Base-by-base conservation (phyloP, 2,797 vertebrate species). In the Sebastes goodei region DNA sequence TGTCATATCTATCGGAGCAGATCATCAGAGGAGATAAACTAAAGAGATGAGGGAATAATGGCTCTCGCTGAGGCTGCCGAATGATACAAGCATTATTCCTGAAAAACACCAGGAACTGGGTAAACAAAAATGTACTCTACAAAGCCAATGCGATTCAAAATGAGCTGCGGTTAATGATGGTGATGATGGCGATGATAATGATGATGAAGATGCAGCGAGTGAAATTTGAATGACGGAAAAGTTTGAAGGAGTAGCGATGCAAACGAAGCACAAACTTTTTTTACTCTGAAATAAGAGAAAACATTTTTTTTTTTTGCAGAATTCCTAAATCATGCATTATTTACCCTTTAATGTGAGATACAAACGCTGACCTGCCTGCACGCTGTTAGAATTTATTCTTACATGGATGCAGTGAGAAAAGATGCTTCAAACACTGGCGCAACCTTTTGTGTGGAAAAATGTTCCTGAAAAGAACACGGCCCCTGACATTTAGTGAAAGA, bases 1-100 rank as follows among this genome's bases (percentile, higher is more conserved):
- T 94, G 94, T 94, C 95, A 95, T 90, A 92, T 95, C 94, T 95
- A 95, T 95, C 94, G 88, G 93, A 90, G 90, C 92, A 91, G 94
- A 96, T 95, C 92, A 93, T 95, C 93, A 92, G 91, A 87, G 88
- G 91, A 93, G 95, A 96, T 96, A 95, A 93, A 89, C 85, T 90
- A 93, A 93, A 91, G 88, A 93, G 92, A 95, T 93, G 93, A 94
- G 91, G 91, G 92, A 94, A 95, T 94, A 95, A 95, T 95, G 92
- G 90, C 91, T 94, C 90, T 92, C 8, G 84, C 90, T 91, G 90
- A 93, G 89, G 87, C 87, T 89, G 88, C 85, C 52, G 89, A 89
- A 90, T 86, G 90, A 95, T 90, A 89, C 86, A 64, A 85, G 90
- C 83, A 78, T 85, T 27, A 86, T 93, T 91, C 89, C 91, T 92